Evolutionary conservation across 2,888 invertebrate species (phyloP), one percentile per base, ranked within the genome.

Genomic region (Eilema caniola): DNA sequence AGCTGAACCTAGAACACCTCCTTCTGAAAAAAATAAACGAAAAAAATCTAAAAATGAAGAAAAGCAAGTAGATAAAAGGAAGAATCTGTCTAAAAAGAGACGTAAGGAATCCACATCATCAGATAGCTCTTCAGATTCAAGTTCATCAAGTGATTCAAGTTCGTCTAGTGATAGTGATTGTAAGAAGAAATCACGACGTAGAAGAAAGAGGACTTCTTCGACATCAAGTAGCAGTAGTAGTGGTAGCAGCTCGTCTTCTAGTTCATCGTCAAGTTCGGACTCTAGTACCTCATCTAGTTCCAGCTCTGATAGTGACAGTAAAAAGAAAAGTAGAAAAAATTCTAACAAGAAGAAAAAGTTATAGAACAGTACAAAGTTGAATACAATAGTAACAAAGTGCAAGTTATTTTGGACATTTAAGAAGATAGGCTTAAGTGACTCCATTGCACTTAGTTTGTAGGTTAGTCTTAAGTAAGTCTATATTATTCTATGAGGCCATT

Each of bases 51-150:
- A 81, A 79, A 79, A 83, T 56, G 87, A 85, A 76, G 60, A 69
- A 11, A 85, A 84, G 66, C 82, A 76, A 53, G 72, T 71, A 31
- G 71, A 71, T 47, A 80, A 80, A 70, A 72, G 24, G 20, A 82
- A 81, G 66, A 85, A 77, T 66, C 76, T 70, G 53, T 59, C 68
- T 47, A 88, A 83, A 79, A 87, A 88, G 76, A 92, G 89, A 80
- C 90, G 92, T 57, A 92, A 92, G 82, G 78, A 77, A n/a, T 93
- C 94, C 37, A 92, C 93, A 57, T 90, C 93, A 69, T 91, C 94
- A 33, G 91, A 91, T 2, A 89, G 87, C 67, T 89, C 93, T 28
- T 89, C 93, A 25, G 90, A 90, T 23, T 86, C 91, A 28, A 93
- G 90, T 81, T 89, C 92, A 56, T 87, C 93, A 75, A 91, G 90